phyloP scores from a whole-genome alignment of 2,888 invertebrate species.

The Heliconius cydno region DNA sequence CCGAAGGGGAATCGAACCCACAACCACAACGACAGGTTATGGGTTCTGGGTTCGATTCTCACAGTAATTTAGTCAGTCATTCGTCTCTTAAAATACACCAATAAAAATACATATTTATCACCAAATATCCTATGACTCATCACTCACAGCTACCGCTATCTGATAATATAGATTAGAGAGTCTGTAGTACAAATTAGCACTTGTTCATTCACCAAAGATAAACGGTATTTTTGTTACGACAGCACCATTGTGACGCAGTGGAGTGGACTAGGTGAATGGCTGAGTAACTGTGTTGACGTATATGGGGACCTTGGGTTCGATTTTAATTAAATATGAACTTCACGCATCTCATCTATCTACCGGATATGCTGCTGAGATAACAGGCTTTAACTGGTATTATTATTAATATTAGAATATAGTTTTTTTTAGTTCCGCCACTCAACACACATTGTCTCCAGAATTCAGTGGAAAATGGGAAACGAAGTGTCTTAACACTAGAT shows the following conservation, averaged over 20 bases:
- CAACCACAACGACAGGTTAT: no score
- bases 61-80: not conserved
- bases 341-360: not conserved
- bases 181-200: conserved; percentile 20
- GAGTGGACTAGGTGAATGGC: not conserved
- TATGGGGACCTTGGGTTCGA: conserved; percentile 2
- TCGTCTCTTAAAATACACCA: not conserved
- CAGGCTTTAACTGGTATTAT: no score
- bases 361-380: not conserved
- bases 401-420: no score
- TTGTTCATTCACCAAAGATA: conserved; percentile 5
- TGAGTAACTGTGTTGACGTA: not conserved
- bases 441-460: no score
- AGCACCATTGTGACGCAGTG: conserved; percentile 14
- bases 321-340: conserved; percentile 8
- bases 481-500: no score
- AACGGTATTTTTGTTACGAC: not conserved
- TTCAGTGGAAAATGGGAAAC: no score
- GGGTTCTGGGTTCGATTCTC: no score
- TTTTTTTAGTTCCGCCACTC: no score
- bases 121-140: conserved; percentile 4
- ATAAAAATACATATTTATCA: not conserved
- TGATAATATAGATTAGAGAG: conserved; percentile 29
- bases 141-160: conserved; percentile 29
- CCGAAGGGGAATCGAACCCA: not conserved